Base-by-base conservation (phyloP, 2,888 invertebrate genomes). In the Drosophila differens region DNA sequence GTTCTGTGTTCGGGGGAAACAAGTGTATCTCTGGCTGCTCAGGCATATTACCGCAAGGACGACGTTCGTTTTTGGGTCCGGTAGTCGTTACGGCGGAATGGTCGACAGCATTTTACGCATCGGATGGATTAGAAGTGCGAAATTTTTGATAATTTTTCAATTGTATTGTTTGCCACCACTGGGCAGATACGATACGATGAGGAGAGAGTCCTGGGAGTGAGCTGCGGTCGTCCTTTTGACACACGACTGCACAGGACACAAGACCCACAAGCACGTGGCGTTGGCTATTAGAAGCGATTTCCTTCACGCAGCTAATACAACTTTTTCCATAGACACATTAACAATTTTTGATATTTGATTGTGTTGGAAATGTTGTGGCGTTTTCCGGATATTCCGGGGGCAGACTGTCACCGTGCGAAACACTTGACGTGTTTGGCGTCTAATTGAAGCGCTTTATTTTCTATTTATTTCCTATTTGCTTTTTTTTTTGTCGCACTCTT, bases 81-180 rank as follows among this genome's bases (percentile, higher is more conserved):
- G 59, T 51, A 54, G 69, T 66, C 74, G 89, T 81, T 85, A 70
- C 82, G 85, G 74, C 70, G 69, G 62, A 71, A 63, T 76, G 78
- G 72, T 64, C 61, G 70, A 44, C 64, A 59, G 53, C 70, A 74
- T 82, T 80, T 82, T 83, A 75, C 79, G 81, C 79, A 81, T 79
- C 74, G 70, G 33, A 62, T 66, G 76, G 74, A 81, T 76, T 68
- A 64, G 67, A 77, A 91, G 88, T 89, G 90, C 90, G 83, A 88
- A 90, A 70, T 70, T 90, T 88, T 88, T 88, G 89, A 87, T 84
- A 87, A 86, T 87, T 89, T 90, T 90, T 87, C 89, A 88, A 88
- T 89, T 89, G 85, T 81, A 82, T 85, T 79, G 83, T 75, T 84
- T 76, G 77, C 60, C 70, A 66, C 39, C 51, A 41, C 30, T 58